Conservation (phyloP, 92 coral and sea anemone species). For the Porites cylindrica region DNA sequence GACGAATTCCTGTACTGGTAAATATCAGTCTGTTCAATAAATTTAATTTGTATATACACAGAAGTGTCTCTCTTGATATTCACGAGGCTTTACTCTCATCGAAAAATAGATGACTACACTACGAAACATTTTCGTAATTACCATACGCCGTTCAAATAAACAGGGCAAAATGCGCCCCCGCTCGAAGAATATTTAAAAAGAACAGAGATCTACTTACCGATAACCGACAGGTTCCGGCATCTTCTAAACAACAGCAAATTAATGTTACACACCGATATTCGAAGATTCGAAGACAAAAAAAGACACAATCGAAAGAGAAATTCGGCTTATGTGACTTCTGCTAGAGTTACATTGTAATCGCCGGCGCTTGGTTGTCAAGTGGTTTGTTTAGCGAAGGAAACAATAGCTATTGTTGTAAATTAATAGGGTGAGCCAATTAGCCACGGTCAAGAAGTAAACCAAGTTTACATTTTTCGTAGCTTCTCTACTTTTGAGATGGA, state of each 20-base stretch:
- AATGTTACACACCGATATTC: neutral
- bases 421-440: slow-evolving; percentile 26
- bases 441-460: neutral
- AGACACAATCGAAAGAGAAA: no score
- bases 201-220: slow-evolving; percentile 30
- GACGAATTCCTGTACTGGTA: neutral
- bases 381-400: neutral
- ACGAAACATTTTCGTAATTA: neutral
- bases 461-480: neutral
- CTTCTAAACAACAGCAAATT: neutral
- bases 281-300: no score
- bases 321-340: no score
- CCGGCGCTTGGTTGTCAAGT: slow-evolving; percentile 36
- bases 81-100: neutral
- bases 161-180: neutral
- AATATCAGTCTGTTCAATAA: neutral
- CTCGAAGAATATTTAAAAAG: neutral
- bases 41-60: neutral
- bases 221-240: slow-evolving; percentile 40
- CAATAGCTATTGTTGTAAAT: slow-evolving; percentile 23
- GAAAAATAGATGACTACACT: neutral
- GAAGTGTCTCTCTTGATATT: neutral
- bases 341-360: neutral
- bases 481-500: no score
- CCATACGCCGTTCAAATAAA: neutral